Percentiles rank a stretch among this genome's conserved stretches.
Evolutionary conservation across 2,113 vertebrate species (phyloP).

Genomic region (Boulengerochromis microlepis): DNA sequence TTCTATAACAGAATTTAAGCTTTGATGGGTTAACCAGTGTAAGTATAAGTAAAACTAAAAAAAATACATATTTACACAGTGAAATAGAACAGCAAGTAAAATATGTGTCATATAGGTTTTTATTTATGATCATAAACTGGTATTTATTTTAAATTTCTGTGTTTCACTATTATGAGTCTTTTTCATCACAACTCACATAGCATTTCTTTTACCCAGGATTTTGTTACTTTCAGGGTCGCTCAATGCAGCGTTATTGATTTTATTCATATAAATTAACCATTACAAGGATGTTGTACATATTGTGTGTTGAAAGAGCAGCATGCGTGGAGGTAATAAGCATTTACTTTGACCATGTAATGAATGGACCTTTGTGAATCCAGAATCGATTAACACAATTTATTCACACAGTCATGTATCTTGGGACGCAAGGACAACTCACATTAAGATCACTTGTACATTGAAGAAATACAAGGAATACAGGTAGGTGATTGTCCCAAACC

Average conservation of each 20-base stretch:
- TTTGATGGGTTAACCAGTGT: not conserved
- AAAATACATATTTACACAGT: not conserved
- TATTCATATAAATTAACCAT: not conserved
- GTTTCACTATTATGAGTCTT: not conserved
- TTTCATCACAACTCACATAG: not conserved
- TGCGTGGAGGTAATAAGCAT: not conserved
- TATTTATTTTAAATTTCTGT: not conserved
- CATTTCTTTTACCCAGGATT: not conserved
- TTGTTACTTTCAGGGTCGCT: not conserved
- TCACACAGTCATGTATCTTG: not conserved
- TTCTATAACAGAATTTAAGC: not conserved
- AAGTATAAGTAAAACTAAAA: not conserved
- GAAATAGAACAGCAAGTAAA: not conserved
- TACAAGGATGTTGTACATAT: not conserved
- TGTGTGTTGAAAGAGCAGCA: not conserved
- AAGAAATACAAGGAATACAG: slow-evolving; percentile 27
- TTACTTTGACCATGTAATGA: not conserved
- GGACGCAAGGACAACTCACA: slow-evolving; percentile 20
- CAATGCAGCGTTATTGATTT: not conserved
- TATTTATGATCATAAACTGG: not conserved
- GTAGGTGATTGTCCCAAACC: slow-evolving; percentile 53
- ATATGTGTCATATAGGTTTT: not conserved
- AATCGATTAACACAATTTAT: slow-evolving; percentile 29
- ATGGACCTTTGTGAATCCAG: not conserved
- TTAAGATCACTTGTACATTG: slow-evolving; percentile 17